Percentiles rank a stretch among this genome's conserved stretches.
Conservation (phyloP, 2,797 vertebrate species). For the Varecia variegata region DNA sequence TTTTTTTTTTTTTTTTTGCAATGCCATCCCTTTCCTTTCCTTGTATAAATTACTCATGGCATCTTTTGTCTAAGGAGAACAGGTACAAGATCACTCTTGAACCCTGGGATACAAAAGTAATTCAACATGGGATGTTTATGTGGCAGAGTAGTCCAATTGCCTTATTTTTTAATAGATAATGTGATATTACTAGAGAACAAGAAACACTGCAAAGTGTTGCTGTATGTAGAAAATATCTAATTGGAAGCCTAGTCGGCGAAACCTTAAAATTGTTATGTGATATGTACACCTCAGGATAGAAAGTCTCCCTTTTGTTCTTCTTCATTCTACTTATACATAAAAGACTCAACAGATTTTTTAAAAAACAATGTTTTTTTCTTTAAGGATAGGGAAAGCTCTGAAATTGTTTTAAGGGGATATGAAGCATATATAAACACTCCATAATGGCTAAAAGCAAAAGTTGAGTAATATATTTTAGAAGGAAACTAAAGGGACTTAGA, state of each 20-base stretch:
- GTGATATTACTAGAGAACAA: slow-evolving; percentile 55
- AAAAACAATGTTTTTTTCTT: background rate
- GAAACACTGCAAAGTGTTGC: background rate
- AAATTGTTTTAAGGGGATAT: background rate
- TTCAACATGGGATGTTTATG: slow-evolving; percentile 49
- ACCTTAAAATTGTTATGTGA: background rate
- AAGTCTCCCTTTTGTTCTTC: background rate
- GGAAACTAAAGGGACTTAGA: background rate
- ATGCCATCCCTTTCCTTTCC: slow-evolving; percentile 63
- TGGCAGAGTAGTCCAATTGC: slow-evolving; percentile 53
- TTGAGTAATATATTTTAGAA: background rate
- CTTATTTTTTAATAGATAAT: slow-evolving; percentile 50
- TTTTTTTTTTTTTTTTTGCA: slow-evolving; percentile 62
- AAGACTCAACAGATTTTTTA: background rate
- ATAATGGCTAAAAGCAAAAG: background rate
- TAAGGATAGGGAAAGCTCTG: background rate
- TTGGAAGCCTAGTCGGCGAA: background rate
- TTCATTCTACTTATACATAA: background rate
- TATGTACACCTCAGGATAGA: background rate
- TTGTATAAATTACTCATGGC: slow-evolving; percentile 48
- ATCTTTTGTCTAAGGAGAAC: slow-evolving; percentile 76
- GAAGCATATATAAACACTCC: background rate
- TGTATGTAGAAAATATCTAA: background rate
- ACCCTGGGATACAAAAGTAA: slow-evolving; percentile 65
- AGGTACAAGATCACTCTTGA: slow-evolving; percentile 73